Evolutionary conservation across 1,140 invertebrate genomes (phyloP), one percentile per base, ranked within the genome.

Genomic region (Papilio aristodemus): DNA sequence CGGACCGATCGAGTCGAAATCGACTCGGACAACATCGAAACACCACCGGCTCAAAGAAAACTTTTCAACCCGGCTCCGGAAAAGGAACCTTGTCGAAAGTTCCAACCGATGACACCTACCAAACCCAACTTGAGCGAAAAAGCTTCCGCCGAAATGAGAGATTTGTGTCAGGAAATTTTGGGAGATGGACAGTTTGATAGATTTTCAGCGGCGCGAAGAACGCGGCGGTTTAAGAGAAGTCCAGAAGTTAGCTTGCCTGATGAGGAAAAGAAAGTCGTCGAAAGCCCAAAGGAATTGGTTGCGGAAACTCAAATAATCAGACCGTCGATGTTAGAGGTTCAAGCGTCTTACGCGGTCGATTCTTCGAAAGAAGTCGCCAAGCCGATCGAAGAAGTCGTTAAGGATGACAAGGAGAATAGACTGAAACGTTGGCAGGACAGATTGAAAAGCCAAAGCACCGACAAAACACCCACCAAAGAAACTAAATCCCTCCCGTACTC

Each of bases 11-110:
- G 95, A 79, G 94, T 96, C 25, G 96, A 97, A 81, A 97, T 97
- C 10, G 97, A 98, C 84, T 96, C 96, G 3, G 97, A 98, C 74
- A 98, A 98, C 74, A 96, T 97, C 14, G 96, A 97, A 92, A 97
- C 97, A 5, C 96, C 97, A 5, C 96, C 96, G 0, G 95, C 94
- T 0, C 95, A 94, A 10, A 92, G 96, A 67, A 94, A 95, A 78
- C 87, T 94, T 3, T 95, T 95, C 78, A 94, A 93, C 70, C 93
- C 94, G 10, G 93, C 94, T 0, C 92, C 93, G 43, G 94, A 95
- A 60, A 81, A 92, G 87, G 84, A 95, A 92, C 92, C 93, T 74
- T 94, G 93, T 75, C 81, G 92, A 39, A 90, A 93, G 71, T 91
- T 92, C 70, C 85, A 91, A 78, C 83, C 89, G 2, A 71, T 83